Evolutionary conservation across 2,113 vertebrate species (phyloP).

Genomic region (Petrocephalus zakoni): DNA sequence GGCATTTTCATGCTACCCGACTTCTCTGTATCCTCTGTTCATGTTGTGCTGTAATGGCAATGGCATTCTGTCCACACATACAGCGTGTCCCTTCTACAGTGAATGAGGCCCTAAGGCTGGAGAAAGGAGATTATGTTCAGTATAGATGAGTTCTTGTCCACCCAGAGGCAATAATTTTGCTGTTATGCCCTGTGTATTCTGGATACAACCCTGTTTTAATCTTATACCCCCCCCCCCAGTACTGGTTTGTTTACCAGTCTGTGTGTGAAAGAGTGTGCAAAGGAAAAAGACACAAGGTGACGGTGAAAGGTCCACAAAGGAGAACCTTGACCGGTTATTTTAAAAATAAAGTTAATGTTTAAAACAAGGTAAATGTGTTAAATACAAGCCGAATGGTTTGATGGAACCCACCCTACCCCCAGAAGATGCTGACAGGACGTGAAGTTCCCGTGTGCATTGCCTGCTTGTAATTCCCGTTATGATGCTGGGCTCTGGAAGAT

Average conservation of each 20-base stretch:
- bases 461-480: neutral
- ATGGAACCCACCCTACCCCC: neutral
- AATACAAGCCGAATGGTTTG: neutral
- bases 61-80: neutral
- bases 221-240: neutral
- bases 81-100: neutral
- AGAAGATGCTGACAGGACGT: neutral
- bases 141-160: neutral
- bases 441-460: neutral
- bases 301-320: neutral
- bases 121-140: neutral
- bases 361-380: neutral
- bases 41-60: neutral
- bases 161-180: neutral
- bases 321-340: neutral
- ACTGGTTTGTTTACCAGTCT: neutral
- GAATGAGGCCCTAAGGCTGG: neutral
- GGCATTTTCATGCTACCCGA: neutral
- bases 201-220: slow-evolving; percentile 17
- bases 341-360: neutral
- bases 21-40: neutral
- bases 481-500: neutral
- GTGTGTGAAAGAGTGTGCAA: neutral
- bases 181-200: neutral
- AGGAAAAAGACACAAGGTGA: neutral